Conservation (phyloP, 2,113 vertebrate species). For the Desmodus rotundus region DNA sequence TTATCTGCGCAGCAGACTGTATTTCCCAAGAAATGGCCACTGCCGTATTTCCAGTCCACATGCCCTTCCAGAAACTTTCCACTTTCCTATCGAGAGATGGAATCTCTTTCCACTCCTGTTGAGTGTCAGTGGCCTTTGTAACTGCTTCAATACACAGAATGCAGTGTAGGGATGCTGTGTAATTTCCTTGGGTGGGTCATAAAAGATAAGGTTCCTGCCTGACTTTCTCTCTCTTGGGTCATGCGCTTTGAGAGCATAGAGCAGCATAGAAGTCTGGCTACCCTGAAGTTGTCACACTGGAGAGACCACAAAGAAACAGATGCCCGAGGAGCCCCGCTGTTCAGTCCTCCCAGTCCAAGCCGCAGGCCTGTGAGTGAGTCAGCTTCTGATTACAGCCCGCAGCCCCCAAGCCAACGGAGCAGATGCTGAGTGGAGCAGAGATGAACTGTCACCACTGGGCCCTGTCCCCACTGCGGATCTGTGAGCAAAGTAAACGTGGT, state of each 20-base stretch:
- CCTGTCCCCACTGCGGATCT: not conserved
- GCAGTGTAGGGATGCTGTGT: not conserved
- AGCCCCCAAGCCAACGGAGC: not conserved
- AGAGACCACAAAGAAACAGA: not conserved
- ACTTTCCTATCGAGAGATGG: not conserved
- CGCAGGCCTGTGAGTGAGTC: not conserved
- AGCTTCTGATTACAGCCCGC: not conserved
- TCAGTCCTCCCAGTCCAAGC: not conserved
- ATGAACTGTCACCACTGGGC: not conserved
- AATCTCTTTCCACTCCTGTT: not conserved
- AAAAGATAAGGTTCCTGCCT: not conserved
- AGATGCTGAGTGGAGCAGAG: not conserved
- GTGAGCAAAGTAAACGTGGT: not conserved
- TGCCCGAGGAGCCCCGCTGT: not conserved
- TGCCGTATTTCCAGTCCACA: not conserved
- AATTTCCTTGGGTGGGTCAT: not conserved
- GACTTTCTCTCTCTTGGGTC: not conserved
- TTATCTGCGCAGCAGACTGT: not conserved
- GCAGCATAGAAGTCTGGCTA: not conserved
- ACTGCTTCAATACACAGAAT: not conserved
- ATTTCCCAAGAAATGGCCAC: not conserved
- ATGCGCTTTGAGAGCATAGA: not conserved
- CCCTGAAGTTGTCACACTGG: not conserved
- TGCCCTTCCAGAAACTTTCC: slow-evolving; percentile 20
- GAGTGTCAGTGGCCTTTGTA: not conserved